Evolutionary conservation across 2,888 invertebrate species (phyloP), one percentile per base, ranked within the genome.

Genomic region (Volucella inanis): DNA sequence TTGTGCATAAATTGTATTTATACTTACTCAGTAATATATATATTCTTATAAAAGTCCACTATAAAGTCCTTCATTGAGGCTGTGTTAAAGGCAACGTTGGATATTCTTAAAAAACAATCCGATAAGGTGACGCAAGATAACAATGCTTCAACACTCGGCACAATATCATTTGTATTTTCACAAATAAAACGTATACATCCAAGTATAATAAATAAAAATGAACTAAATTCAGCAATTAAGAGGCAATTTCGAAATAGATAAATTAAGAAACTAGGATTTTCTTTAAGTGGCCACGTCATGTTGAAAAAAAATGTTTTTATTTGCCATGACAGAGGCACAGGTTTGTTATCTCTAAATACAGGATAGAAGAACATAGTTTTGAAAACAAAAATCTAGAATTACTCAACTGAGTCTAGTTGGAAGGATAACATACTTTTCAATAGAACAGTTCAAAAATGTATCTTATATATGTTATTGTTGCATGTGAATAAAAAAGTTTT

Each of bases 111-210:
- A 50, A 88, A 88, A 14, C 88, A 52, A 68, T 90, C 90, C n/a
- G 88, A 15, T 12, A 89, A 39, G 9, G 88, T 79, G 12, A 90
- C 31, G 85, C 88, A 88, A 0, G 89, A 89, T 8, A 89, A 89
- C 49, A 87, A 59, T 38, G 89, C 90, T 8, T 88, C 89, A 3
- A 90, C 64, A 87, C 90, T 87, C 59, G 87, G 82, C 74, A 90
- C 90, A 11, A 90, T 72, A 41, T 89, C 87, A 8, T 88, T 18
- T 0, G 79, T 62, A 81, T 89, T 70, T 18, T 61, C 57, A 4
- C 88, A 9, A 59, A 90, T n/a, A 64, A 89, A 90, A 64, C 88
- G 88, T 12, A 88, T 57, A 43, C 90, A 90, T 31, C 88, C 90
- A 22, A 88, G 89, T 67, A 88, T 89, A 77, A 88, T 87, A 18